Base-by-base conservation (phyloP, 2,888 invertebrate species). In the Papilio demoleus region DNA sequence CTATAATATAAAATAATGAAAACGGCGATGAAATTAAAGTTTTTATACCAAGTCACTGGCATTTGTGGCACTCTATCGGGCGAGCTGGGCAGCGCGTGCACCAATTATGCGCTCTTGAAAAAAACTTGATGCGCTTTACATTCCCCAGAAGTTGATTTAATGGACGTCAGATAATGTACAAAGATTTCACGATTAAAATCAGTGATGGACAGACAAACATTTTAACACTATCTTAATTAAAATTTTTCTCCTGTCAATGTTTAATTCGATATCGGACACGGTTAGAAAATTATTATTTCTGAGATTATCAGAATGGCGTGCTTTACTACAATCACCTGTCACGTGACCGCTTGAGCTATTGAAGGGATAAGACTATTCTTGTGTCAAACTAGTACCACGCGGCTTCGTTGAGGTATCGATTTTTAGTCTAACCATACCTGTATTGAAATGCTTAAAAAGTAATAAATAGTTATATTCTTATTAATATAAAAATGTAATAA, bases 1-100 rank as follows among this genome's bases (percentile, higher is more conserved):
- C 61, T 45, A 69, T 69, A 65, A 50, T 27, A 56, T 56, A 56
- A 69, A 67, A 70, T 65, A 70, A 66, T 66, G 50, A 67, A 60
- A 59, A 59, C 27, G 36, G 40, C 62, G 42, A 31, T 63, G 40
- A 59, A 53, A 67, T 70, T 67, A 67, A 63, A 53, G 38, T 70
- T 67, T 67, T 67, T 67, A 62, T 42, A 40, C 34, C n/a, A 27
- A n/a, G 14, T 38, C 45, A 47, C 60, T 22, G 56, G 67, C 67
- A 67, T 64, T 27, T 61, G 38, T 60, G 67, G 65, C 45, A 65
- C 61, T 65, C 47, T 31, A 58, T 68, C 24, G 17, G 31, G 40
- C 59, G 47, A 38, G 34, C 31, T 19, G 12, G 40, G 65, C 34
- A 50, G 68, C 68, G 60, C 64, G 53, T 69, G 64, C 68, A 61